Conservation (phyloP, 1,140 invertebrate genomes). For the Drosophila leontia region DNA sequence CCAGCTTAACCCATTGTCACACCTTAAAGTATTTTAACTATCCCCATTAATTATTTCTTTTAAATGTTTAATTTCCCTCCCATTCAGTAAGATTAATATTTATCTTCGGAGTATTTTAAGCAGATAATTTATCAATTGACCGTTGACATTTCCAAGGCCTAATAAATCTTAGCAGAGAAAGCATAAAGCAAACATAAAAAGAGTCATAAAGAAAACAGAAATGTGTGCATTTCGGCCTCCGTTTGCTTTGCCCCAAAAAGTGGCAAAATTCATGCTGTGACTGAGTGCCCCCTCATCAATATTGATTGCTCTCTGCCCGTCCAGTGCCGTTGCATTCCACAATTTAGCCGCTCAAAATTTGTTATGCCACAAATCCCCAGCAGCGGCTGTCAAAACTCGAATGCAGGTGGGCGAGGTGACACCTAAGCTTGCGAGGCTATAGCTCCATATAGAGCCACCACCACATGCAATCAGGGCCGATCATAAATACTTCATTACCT, state of each 20-base stretch:
- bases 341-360: constrained; percentile 75
- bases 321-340: constrained; percentile 42
- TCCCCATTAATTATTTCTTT: too few relatives aligned
- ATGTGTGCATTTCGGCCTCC: neutral
- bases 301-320: constrained; percentile 34
- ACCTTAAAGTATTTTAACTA: too few relatives aligned
- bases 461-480: constrained; percentile 63
- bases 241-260: constrained; percentile 18
- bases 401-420: constrained; percentile 44
- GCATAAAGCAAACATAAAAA: constrained; percentile 3
- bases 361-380: constrained; percentile 80
- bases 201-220: neutral
- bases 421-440: constrained; percentile 2
- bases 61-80: too few relatives aligned
- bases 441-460: neutral
- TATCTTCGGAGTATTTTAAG: neutral
- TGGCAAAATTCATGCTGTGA: neutral
- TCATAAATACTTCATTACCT: constrained; percentile 79
- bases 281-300: constrained; percentile 31
- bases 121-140: constrained; percentile 5
- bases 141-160: neutral
- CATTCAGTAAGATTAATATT: too few relatives aligned
- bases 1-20: too few relatives aligned
- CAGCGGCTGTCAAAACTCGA: constrained; percentile 66
- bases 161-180: constrained; percentile 3